These are phyloP conservation scores for Manis javanica DNA, from an alignment of 2,797 vertebrate species.

Conservation along the genomic window DNA sequence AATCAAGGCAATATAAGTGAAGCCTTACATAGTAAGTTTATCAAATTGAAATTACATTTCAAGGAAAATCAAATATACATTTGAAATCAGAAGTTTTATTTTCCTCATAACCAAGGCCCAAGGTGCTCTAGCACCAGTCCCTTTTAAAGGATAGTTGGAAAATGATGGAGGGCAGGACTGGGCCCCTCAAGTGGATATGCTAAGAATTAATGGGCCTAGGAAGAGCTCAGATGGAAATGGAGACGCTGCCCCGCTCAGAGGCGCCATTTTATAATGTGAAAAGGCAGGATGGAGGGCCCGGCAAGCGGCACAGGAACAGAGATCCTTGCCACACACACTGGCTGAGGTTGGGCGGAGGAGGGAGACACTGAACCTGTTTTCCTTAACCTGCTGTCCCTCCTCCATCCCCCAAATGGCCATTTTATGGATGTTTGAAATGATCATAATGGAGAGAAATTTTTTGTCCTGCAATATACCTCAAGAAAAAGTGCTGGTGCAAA, in stretches of 20 bases:
- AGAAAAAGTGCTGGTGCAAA: neutral
- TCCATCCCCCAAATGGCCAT: neutral
- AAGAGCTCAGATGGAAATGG: neutral
- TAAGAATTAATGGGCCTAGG: no score
- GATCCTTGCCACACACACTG: neutral
- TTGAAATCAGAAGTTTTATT: constrained; percentile 26
- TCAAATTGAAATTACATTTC: constrained; percentile 33
- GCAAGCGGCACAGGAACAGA: neutral
- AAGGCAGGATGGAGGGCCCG: no score
- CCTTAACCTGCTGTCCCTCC: neutral
- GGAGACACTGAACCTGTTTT: neutral
- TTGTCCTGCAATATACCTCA: neutral
- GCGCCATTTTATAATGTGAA: neutral
- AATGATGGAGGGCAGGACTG: neutral
- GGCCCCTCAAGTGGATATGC: neutral
- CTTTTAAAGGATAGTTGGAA: neutral
- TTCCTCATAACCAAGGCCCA: neutral
- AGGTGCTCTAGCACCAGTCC: neutral
- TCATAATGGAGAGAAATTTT: neutral
- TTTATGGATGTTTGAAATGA: neutral
- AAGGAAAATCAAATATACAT: constrained; percentile 21
- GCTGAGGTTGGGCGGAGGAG: neutral
- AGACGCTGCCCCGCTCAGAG: neutral
- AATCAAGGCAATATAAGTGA: constrained; percentile 8
- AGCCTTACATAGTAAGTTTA: neutral